These are phyloP conservation scores for Sicus ferrugineus DNA, from an alignment of 2,888 invertebrate species.

Conservation along the genomic window DNA sequence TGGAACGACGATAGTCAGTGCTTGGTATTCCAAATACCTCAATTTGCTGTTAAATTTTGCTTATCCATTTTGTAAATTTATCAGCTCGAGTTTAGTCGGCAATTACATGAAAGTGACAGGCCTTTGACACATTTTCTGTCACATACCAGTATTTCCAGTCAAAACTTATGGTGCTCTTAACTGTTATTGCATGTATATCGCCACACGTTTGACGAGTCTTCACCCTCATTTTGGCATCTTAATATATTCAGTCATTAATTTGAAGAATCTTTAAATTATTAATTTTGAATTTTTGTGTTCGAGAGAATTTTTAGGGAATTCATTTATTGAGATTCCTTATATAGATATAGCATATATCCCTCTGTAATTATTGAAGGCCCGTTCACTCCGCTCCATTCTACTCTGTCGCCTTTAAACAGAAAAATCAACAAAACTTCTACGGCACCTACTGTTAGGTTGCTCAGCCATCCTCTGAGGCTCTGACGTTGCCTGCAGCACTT, in stretches of 20 bases:
- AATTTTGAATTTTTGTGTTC: background rate
- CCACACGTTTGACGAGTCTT: conserved; percentile 7
- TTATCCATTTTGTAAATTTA: no score
- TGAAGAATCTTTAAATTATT: conserved; percentile 6
- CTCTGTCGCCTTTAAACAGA: background rate
- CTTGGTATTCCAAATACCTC: conserved; percentile 10
- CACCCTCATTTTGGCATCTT: conserved; percentile 17
- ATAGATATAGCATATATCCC: no score
- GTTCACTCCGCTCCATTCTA: no score
- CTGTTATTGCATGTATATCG: no score
- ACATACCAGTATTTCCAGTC: no score
- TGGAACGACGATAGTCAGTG: no score
- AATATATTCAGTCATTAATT: background rate
- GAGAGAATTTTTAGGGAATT: no score
- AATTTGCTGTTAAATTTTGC: no score
- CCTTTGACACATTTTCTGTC: conserved; percentile 9
- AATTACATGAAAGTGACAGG: background rate
- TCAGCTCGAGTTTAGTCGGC: no score
- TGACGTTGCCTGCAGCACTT: background rate
- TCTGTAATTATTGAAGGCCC: no score
- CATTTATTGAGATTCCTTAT: no score
- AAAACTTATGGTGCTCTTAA: no score
- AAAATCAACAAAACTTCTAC: background rate
- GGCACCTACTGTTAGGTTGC: background rate
- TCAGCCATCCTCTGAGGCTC: background rate